Conservation (phyloP, 2,888 invertebrate species). For the Podotricha telesiphe region DNA sequence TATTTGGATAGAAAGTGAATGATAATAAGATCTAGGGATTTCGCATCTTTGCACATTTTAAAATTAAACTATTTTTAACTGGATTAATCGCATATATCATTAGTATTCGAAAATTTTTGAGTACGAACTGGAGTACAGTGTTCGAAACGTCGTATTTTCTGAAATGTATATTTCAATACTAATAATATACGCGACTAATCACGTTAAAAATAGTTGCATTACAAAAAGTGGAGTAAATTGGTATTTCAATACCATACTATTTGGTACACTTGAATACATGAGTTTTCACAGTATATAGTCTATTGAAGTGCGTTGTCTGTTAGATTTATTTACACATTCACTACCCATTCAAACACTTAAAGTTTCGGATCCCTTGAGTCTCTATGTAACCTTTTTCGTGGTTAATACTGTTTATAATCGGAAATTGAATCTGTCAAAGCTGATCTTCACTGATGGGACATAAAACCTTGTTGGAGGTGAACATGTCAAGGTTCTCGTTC, state of each 20-base stretch:
- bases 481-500: background rate
- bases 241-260: background rate
- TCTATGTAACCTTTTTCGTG: background rate
- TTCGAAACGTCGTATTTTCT: no score
- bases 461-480: slow-evolving; percentile 60
- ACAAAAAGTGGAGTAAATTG: no score
- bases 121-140: no score
- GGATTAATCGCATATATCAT: no score
- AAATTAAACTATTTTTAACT: no score
- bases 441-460: slow-evolving; percentile 58
- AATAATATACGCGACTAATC: no score
- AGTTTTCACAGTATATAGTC: background rate
- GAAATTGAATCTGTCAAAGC: slow-evolving; percentile 69
- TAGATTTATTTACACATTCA: slow-evolving; percentile 1
- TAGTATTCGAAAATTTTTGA: no score
- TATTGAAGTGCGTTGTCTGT: background rate
- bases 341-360: slow-evolving; percentile 4
- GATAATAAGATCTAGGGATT: no score
- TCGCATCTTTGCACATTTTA: no score
- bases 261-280: background rate
- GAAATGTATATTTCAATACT: no score
- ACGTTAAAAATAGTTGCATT: no score
- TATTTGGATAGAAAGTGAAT: no score
- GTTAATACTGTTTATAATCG: slow-evolving; percentile 52
- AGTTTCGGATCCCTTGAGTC: background rate